Base-by-base conservation (phyloP, 2,113 vertebrate species). In the Sinocyclocheilus rhinocerous region DNA sequence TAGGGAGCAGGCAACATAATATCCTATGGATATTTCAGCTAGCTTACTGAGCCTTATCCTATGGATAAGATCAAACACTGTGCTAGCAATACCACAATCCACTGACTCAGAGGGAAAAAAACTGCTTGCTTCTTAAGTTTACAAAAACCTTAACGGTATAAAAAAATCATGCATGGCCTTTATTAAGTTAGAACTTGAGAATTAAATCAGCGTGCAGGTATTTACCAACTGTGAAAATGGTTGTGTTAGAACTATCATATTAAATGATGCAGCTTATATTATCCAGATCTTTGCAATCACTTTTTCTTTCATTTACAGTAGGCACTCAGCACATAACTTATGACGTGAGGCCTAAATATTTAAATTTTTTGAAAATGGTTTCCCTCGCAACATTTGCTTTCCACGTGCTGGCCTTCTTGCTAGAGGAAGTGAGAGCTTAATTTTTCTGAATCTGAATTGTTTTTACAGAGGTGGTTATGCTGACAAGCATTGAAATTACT, bases 21-120 rank as follows among this genome's bases (percentile, higher is more conserved):
- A 85, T 85, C 84, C 84, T 79, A 79, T 85, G 84, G 84, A 85
- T 85, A 85, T 77, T 85, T 79, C 77, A 52, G 84, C 84, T 69
- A 78, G 76, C 63, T 55, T 39, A 76, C 76, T 85, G 76, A 77
- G 61, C 15, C 84, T 79, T 85, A 85, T 85, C 84, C 84, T 59
- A 79, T 85, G 84, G 84, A 85, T 85, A 79, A 63, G 77, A 80
- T 80, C 77, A 80, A 61, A 85, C 76, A 69, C 61, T 69, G 48
- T 85, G 76, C 76, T 70, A 79, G 76, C 20, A 39, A 48, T 48
- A 63, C 61, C 52, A 59, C 70, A 80, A 57, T 42, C 75, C 16
- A 18, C 33, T 72, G 15, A 59, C 20, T 24, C 75, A 42, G 84
- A 77, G 50, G 52, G 3, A 2, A 50, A 48, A 85, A 78, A 24